Conservation (phyloP, 2,113 vertebrate species). For the Dicerorhinus sumatrensis region DNA sequence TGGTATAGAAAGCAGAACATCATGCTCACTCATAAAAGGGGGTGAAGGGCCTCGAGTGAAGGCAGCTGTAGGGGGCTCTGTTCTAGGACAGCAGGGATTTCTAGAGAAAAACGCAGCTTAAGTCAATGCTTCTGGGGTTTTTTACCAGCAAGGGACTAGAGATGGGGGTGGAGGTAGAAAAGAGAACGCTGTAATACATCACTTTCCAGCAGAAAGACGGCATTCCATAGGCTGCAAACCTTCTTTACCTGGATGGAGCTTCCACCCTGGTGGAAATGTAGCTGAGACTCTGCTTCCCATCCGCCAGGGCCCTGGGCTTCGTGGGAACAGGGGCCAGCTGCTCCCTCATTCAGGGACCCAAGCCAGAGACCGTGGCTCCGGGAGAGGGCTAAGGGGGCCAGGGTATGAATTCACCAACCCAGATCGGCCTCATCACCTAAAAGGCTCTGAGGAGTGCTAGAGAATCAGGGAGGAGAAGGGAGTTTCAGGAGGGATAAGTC, state of each 20-base stretch:
- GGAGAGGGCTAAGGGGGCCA: background rate
- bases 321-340: constrained; percentile 22
- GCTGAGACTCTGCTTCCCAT: constrained; percentile 31
- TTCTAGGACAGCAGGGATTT: background rate
- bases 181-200: background rate
- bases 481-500: background rate
- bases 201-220: constrained; percentile 42
- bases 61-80: background rate
- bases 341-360: constrained; percentile 28
- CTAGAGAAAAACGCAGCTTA: background rate
- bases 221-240: constrained; percentile 10
- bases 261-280: constrained; percentile 18
- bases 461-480: background rate
- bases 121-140: background rate
- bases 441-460: too few species aligned
- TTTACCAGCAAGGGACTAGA: background rate
- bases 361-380: constrained; percentile 24
- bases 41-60: background rate
- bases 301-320: background rate
- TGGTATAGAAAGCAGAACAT: background rate
- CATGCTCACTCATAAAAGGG: background rate
- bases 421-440: background rate
- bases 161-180: background rate
- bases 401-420: background rate
- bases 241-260: background rate